A percentile compares a stretch with the other conserved stretches of the same genome.
Evolutionary conservation across 2,888 invertebrate genomes (phyloP).

Genomic region (Macrosiphum euphorbiae): DNA sequence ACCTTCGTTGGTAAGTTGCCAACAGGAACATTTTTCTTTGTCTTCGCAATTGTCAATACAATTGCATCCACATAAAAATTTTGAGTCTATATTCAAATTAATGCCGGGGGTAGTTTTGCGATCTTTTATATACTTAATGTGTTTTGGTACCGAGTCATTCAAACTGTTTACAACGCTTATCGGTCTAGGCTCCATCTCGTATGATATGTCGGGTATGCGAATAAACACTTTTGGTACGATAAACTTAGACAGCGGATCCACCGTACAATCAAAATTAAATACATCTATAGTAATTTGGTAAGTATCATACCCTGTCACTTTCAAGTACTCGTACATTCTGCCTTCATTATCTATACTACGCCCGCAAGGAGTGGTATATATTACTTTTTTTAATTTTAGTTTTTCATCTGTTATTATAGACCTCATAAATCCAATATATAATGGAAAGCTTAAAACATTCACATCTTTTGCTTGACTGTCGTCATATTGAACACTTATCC

Average conservation of each 20-base stretch:
- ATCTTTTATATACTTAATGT: slow-evolving; percentile 87
- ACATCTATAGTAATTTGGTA: slow-evolving; percentile 86
- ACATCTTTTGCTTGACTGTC: slow-evolving; percentile 78
- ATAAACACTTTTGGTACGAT: slow-evolving; percentile 72
- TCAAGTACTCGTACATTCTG: slow-evolving; percentile 84
- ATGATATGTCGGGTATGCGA: slow-evolving; percentile 79
- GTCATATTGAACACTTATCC: slow-evolving; percentile 69
- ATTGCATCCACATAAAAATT: slow-evolving; percentile 91
- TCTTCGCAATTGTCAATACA: slow-evolving; percentile 94
- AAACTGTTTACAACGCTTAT: slow-evolving; percentile 93
- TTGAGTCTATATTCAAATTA: slow-evolving; percentile 83
- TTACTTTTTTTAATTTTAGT: slow-evolving; percentile 68
- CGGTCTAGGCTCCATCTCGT: slow-evolving; percentile 88
- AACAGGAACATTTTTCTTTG: slow-evolving; percentile 88
- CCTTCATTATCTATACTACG: slow-evolving; percentile 80
- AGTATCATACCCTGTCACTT: slow-evolving; percentile 72
- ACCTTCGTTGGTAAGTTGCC: slow-evolving; percentile 87
- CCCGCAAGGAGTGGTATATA: slow-evolving; percentile 85
- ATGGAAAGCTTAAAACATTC: slow-evolving; percentile 86
- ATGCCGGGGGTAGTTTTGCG: slow-evolving; percentile 90
- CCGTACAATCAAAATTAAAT: slow-evolving; percentile 86
- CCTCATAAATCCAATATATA: slow-evolving; percentile 81
- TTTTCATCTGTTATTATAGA: slow-evolving; percentile 18
- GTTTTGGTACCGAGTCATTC: slow-evolving; percentile 85
- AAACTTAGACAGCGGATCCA: slow-evolving; percentile 81